These are phyloP conservation scores for Ctenosaura bakeri DNA, from an alignment of 2,797 vertebrate species.

Conservation along the genomic window DNA sequence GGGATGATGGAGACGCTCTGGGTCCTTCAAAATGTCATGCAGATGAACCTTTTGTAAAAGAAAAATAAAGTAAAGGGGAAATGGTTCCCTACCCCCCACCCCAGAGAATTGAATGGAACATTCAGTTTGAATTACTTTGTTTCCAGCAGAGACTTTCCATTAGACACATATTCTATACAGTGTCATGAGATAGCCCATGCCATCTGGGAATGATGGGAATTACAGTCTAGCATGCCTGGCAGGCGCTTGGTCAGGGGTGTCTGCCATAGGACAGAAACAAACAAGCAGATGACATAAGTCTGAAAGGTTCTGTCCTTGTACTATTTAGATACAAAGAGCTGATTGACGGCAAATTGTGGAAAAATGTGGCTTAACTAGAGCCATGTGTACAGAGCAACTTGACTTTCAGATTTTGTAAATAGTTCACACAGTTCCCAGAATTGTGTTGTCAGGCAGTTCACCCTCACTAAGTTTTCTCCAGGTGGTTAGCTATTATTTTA, in stretches of 20 bases:
- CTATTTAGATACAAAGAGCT: constrained; percentile 44
- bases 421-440: constrained; percentile 57
- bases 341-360: constrained; percentile 34
- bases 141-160: constrained; percentile 68
- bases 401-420: constrained; percentile 68
- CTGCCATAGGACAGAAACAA: constrained; percentile 43
- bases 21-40: not conserved
- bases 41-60: constrained; percentile 24
- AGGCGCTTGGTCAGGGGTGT: not conserved
- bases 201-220: not conserved
- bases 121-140: constrained; percentile 67
- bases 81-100: no score
- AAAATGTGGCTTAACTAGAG: constrained; percentile 48
- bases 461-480: constrained; percentile 56
- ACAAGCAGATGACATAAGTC: constrained; percentile 41
- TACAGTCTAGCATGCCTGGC: not conserved
- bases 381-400: constrained; percentile 56
- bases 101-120: constrained; percentile 71
- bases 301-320: constrained; percentile 20
- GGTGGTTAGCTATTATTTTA: constrained; percentile 62
- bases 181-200: constrained; percentile 11
- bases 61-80: constrained; percentile 55
- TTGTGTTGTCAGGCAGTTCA: constrained; percentile 50
- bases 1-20: no score
- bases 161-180: constrained; percentile 60